Percentiles rank a stretch among this genome's conserved stretches.
Evolutionary conservation across 2,888 invertebrate species (phyloP).

Genomic region (Scaptomyza polygonia): DNA sequence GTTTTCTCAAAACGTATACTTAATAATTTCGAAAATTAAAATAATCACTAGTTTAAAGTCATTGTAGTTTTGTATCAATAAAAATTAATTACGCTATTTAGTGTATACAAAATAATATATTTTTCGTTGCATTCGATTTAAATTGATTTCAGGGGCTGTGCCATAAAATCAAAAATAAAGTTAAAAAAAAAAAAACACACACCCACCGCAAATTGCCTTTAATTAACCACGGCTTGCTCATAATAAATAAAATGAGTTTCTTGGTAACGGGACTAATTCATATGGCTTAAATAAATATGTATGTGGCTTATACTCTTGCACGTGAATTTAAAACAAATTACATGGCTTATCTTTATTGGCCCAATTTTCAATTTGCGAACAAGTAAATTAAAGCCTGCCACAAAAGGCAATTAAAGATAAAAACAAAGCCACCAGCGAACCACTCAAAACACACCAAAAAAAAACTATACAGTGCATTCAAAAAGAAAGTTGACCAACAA

Average conservation of each 20-base stretch:
- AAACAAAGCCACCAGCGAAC: conserved; percentile 50
- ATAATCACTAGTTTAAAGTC: background rate
- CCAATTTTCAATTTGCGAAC: conserved; percentile 76
- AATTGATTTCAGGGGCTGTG: conserved; percentile 32
- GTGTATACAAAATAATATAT: conserved; percentile 45
- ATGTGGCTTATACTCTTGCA: conserved; percentile 2
- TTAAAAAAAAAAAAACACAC: conserved; percentile 38
- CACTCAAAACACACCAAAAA: conserved; percentile 22
- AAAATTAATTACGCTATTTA: conserved; percentile 28
- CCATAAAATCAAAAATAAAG: conserved; percentile 1
- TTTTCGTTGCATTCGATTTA: conserved; percentile 40
- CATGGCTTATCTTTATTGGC: conserved; percentile 72
- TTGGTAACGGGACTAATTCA: conserved; percentile 5
- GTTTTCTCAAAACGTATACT: background rate
- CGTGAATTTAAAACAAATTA: conserved; percentile 59
- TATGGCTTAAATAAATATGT: conserved; percentile 4
- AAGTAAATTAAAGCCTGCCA: conserved; percentile 73
- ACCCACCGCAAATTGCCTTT: conserved; percentile 61
- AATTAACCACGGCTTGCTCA: conserved; percentile 39
- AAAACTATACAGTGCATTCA: conserved; percentile 3
- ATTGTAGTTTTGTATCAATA: conserved; percentile 1
- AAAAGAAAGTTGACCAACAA: conserved; percentile 58
- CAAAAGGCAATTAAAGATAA: conserved; percentile 69
- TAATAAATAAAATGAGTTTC: conserved; percentile 44
- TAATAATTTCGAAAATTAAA: conserved; percentile 2